A percentile compares a stretch with the other conserved stretches of the same genome.
Conservation (phyloP, 2,888 invertebrate genomes). For the Ochlodes sylvanus region DNA sequence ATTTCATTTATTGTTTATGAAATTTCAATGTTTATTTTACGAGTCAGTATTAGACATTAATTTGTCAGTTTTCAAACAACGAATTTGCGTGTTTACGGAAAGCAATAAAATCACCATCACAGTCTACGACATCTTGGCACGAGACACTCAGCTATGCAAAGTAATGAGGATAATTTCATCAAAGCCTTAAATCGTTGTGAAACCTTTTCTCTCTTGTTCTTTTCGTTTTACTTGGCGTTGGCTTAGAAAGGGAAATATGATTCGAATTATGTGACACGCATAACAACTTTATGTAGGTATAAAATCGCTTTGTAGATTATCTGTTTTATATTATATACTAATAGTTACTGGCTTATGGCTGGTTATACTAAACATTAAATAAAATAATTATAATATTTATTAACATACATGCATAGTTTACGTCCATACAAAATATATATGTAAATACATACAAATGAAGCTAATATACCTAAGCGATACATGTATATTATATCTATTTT, state of each 20-base stretch:
- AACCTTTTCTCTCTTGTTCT: constrained; percentile 11
- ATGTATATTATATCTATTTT: too few relatives aligned
- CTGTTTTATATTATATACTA: too few relatives aligned
- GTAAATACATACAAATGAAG: too few relatives aligned
- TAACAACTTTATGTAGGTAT: background rate
- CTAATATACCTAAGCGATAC: too few relatives aligned
- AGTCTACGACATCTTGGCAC: constrained; percentile 62
- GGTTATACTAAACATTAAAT: too few relatives aligned
- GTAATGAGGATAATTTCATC: constrained; percentile 22
- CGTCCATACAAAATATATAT: too few relatives aligned
- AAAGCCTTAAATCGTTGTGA: background rate
- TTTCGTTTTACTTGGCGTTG: background rate
- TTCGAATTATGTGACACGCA: background rate
- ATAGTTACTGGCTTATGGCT: too few relatives aligned
- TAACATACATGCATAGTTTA: too few relatives aligned
- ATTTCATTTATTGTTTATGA: background rate
- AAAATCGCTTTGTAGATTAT: background rate
- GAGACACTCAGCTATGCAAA: constrained; percentile 37
- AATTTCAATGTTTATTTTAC: constrained; percentile 1
- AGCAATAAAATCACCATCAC: constrained; percentile 60
- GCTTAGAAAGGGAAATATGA: background rate
- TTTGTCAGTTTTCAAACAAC: constrained; percentile 43
- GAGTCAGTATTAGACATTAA: background rate
- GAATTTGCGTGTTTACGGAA: constrained; percentile 56
- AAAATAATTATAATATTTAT: too few relatives aligned